A percentile compares a stretch with the other conserved stretches of the same genome.
phyloP scores from a whole-genome alignment of 2,888 invertebrate species.

The Nemotelus pantherinus region DNA sequence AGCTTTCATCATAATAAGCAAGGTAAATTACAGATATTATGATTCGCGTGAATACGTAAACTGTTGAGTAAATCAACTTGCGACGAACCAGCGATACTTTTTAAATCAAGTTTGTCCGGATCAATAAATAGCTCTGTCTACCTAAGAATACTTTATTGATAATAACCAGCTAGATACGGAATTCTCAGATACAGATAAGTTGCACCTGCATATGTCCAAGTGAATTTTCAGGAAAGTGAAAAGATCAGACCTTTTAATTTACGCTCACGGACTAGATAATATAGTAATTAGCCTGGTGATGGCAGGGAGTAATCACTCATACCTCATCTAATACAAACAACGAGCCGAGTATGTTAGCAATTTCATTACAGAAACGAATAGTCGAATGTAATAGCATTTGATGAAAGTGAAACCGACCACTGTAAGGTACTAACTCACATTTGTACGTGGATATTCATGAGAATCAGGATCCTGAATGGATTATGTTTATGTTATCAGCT shows the following conservation, averaged over 20 bases:
- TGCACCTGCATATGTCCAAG: background rate
- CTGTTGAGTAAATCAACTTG: background rate
- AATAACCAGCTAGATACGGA: background rate
- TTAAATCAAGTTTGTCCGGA: constrained; percentile 9
- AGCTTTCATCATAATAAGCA: background rate
- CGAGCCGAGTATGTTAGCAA: background rate
- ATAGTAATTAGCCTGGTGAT: constrained; percentile 25
- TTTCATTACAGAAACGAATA: background rate
- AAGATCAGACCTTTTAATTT: constrained; percentile 9
- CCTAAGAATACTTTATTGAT: background rate
- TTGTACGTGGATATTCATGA: background rate
- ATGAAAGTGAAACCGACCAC: constrained; percentile 15
- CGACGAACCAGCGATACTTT: background rate
- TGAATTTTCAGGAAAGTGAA: constrained; percentile 23
- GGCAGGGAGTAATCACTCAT: constrained; percentile 18
- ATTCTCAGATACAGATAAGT: background rate
- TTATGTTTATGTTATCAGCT: background rate
- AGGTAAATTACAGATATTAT: background rate
- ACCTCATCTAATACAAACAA: constrained; percentile 16
- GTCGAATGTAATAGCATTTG: constrained; percentile 19
- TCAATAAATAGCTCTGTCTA: constrained; percentile 8
- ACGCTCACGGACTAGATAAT: constrained; percentile 27
- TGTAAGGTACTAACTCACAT: no score
- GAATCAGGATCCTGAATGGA: background rate
- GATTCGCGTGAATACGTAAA: background rate